Percentiles rank a stretch among this genome's conserved stretches.
Evolutionary conservation across 2,113 vertebrate genomes (phyloP).

Genomic region (Platysteira castanea): DNA sequence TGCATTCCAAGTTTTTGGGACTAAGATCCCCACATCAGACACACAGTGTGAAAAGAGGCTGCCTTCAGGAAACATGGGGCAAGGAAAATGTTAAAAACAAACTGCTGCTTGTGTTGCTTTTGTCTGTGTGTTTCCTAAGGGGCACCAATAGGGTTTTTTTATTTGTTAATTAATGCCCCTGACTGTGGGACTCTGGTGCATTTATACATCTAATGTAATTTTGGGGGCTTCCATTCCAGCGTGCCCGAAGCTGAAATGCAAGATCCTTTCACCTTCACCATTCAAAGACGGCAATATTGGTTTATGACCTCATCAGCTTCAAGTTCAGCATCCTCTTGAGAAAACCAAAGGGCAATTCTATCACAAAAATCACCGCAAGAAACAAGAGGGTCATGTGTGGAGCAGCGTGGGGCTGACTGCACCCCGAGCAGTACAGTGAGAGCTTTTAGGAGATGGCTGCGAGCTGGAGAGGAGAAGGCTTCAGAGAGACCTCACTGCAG

Average conservation of each 20-base stretch:
- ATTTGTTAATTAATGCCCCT: neutral
- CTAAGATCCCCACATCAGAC: neutral
- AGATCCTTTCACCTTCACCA: neutral
- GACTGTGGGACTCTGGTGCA: neutral
- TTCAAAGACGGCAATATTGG: neutral
- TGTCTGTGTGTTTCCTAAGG: neutral
- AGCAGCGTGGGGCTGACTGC: neutral
- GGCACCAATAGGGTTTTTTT: fast-evolving
- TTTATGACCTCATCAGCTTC: neutral
- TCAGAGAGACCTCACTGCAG: neutral
- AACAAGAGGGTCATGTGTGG: neutral
- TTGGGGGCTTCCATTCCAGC: neutral
- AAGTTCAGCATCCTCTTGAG: neutral
- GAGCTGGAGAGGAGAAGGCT: neutral
- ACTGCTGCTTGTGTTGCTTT: neutral
- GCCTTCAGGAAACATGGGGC: neutral
- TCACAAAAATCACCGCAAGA: neutral
- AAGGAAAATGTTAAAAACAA: neutral
- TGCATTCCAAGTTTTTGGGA: neutral
- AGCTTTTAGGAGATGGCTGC: neutral
- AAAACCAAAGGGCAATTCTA: neutral
- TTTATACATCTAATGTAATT: neutral
- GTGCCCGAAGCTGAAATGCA: neutral
- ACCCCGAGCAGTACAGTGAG: neutral
- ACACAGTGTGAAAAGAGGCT: neutral